Evolutionary conservation across 2,113 vertebrate species (phyloP), one percentile per base, ranked within the genome.

Genomic region (Hucho hucho): DNA sequence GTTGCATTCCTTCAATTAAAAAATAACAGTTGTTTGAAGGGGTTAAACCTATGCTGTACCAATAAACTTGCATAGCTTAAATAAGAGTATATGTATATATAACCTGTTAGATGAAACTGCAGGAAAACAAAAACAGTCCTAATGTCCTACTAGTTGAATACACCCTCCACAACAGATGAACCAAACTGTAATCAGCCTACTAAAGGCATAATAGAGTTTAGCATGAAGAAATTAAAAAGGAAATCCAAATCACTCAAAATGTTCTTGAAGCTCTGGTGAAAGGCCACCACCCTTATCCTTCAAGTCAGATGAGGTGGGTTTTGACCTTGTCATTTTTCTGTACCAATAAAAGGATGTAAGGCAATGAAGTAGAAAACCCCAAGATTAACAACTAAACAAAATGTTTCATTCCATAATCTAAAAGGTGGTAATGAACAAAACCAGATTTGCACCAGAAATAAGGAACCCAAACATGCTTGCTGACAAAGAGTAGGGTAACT

Each of bases 371-470:
- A 59, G 20, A 59, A 59, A 59, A n/a, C 56, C 3, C 18, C 18
- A 58, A 29, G 14, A 66, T 29, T 20, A 32, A n/a, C 64, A 66
- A 66, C 32, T 64, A 22, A 26, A 14, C 24, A 32, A 32, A 1
- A 26, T 64, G 14, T 26, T 7, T 14, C 12, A 25, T 16, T 26
- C 63, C 20, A 69, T 11, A 32, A 6, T 32, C 32, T 32, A 32
- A 32, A 29, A 32, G 32, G 32, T 32, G 32, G 6, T 32, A 0
- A 32, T 32, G 1, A 32, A 1, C 32, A 6, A 32, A 32, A 32
- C 1, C 32, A 32, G 32, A 68, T 22, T 67, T 72, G 75, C 16
- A 75, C 11, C 47, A 67, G 18, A 47, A 69, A 77, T 43, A 64
- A 18, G 68, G 6, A 66, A 29, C 63, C 76, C 67, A 70, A 74